Conservation (phyloP, 37 sponge, comb jelly and placozoan genomes). For the Ephydatia muelleri region DNA sequence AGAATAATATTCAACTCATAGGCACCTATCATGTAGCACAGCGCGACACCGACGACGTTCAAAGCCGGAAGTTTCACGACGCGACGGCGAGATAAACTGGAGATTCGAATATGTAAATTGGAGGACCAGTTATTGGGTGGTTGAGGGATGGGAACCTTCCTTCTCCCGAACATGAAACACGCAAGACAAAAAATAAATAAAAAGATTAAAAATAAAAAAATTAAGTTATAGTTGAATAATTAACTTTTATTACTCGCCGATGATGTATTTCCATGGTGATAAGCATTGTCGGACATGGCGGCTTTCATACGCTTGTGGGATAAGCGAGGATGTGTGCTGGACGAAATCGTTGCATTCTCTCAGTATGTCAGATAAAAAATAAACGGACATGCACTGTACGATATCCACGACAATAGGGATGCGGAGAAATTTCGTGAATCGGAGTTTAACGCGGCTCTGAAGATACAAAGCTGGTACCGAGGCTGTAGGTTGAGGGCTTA, state of each 20-base stretch:
- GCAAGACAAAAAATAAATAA: too few relatives aligned
- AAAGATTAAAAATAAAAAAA: too few relatives aligned
- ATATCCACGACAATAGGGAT: conserved; percentile 11
- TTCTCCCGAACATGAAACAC: too few relatives aligned
- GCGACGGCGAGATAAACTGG: too few relatives aligned
- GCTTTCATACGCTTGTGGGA: conserved; percentile 24
- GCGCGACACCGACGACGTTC: background rate
- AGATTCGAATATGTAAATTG: too few relatives aligned
- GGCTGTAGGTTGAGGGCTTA: conserved; percentile 66
- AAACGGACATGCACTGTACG: too few relatives aligned
- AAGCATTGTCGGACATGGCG: conserved; percentile 24
- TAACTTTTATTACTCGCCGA: too few relatives aligned
- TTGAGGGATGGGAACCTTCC: too few relatives aligned
- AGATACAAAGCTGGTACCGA: conserved; percentile 74
- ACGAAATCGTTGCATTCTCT: background rate
- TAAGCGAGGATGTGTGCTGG: conserved; percentile 1
- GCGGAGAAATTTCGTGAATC: conserved; percentile 26
- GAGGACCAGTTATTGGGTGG: too few relatives aligned
- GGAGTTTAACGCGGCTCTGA: conserved; percentile 64
- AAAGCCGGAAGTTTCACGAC: background rate
- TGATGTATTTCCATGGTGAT: background rate
- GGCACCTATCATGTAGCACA: conserved; percentile 8
- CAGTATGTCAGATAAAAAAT: too few relatives aligned
- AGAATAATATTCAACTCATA: background rate
- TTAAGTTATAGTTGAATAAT: too few relatives aligned